These are phyloP conservation scores for Pipistrellus nathusii DNA, from an alignment of 2,797 vertebrate genomes.

Conservation along the genomic window DNA sequence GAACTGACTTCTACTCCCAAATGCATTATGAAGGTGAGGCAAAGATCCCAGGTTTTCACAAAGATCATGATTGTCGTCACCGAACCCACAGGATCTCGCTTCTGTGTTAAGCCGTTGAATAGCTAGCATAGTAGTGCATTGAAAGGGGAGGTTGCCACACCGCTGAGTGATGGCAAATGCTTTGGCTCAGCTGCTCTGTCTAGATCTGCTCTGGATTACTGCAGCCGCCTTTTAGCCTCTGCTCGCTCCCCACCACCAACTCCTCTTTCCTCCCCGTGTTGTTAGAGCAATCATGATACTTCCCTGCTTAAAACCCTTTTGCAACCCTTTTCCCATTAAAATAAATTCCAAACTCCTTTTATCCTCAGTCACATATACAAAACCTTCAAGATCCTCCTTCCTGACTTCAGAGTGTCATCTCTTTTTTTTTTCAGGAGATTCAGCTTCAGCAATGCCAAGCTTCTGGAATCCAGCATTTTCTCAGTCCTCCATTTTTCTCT, in stretches of 20 bases:
- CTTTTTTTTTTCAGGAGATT: background rate
- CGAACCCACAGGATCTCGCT: background rate
- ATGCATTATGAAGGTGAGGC: constrained; percentile 1
- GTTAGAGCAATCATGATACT: background rate
- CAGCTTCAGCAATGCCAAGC: background rate
- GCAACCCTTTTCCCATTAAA: background rate
- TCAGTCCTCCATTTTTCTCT: background rate
- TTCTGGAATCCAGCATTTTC: background rate
- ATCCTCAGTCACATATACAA: background rate
- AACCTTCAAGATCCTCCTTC: background rate
- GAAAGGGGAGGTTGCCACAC: background rate
- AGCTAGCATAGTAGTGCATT: background rate
- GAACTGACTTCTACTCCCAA: constrained; percentile 17
- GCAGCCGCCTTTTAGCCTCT: background rate
- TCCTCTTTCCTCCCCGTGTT: background rate
- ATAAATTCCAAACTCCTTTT: constrained; percentile 22
- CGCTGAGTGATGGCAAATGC: background rate
- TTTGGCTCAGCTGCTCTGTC: background rate
- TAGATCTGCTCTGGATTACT: background rate
- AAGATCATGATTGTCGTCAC: background rate
- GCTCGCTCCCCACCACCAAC: background rate
- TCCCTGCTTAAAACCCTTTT: background rate
- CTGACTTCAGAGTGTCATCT: background rate
- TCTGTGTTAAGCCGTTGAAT: background rate
- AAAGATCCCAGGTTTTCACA: constrained; percentile 11